phyloP scores from a whole-genome alignment of 2,113 vertebrate species.

The Pluvialis apricaria region DNA sequence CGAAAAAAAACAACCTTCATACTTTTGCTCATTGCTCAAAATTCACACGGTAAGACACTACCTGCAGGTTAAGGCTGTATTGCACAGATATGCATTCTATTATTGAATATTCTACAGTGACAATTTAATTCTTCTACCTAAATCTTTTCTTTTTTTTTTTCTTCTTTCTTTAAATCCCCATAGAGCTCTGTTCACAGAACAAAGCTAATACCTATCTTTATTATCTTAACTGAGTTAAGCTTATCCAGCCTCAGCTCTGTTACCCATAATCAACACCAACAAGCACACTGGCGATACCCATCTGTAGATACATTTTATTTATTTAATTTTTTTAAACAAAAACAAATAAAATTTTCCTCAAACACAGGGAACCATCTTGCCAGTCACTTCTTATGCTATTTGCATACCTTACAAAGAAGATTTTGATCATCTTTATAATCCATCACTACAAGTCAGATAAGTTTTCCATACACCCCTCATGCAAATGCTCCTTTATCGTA shows the following conservation, averaged over 20 bases:
- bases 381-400: not conserved
- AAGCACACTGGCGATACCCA: not conserved
- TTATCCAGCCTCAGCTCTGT: not conserved
- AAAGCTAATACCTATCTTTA: not conserved
- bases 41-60: not conserved
- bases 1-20: not conserved
- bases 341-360: not conserved
- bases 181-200: not conserved
- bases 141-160: not conserved
- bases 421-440: not conserved
- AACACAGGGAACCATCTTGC: not conserved
- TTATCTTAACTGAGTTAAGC: not conserved
- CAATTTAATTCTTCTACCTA: not conserved
- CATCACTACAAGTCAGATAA: not conserved
- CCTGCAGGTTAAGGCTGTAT: accelerated
- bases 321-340: not conserved
- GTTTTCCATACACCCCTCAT: not conserved
- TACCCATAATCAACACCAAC: not conserved
- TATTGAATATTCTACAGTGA: not conserved
- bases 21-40: not conserved
- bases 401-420: not conserved
- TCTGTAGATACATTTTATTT: not conserved
- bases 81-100: not conserved
- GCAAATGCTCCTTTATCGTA: not conserved
- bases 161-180: not conserved